Percentiles rank a stretch among this genome's conserved stretches.
Conservation (phyloP, 2,113 vertebrate species). For the Dasyprocta punctata region DNA sequence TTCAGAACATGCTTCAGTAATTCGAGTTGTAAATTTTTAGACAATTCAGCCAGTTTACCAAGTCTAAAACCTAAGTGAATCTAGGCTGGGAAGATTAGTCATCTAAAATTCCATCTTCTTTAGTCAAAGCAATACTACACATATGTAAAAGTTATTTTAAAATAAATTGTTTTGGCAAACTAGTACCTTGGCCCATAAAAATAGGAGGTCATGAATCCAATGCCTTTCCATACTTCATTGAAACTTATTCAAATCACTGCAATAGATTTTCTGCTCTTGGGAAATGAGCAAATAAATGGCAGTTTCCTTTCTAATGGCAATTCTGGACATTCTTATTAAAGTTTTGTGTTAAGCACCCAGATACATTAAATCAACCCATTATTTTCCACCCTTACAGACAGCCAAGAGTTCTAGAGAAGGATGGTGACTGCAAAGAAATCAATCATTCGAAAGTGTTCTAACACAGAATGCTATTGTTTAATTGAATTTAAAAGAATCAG, state of each 20-base stretch:
- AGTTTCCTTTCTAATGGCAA: slow-evolving; percentile 35
- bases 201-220: neutral
- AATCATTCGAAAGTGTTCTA: slow-evolving; percentile 8
- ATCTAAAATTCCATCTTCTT: slow-evolving; percentile 38
- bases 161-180: slow-evolving; percentile 34
- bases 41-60: neutral
- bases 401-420: slow-evolving; percentile 8
- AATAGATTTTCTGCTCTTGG: slow-evolving; percentile 62
- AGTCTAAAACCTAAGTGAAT: neutral
- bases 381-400: slow-evolving; percentile 47
- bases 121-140: neutral
- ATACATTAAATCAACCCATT: slow-evolving; percentile 54
- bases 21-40: neutral
- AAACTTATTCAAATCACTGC: slow-evolving; percentile 49
- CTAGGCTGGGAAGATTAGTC: neutral
- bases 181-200: neutral
- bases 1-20: neutral
- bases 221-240: neutral
- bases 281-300: slow-evolving; percentile 57
- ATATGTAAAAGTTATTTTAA: slow-evolving; percentile 35
- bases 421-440: slow-evolving; percentile 7
- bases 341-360: slow-evolving; percentile 49
- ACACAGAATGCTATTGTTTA: slow-evolving; percentile 41
- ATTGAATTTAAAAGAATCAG: slow-evolving; percentile 65
- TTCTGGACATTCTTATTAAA: slow-evolving; percentile 59